phyloP scores from a whole-genome alignment of 2,113 vertebrate genomes.

The Plotosus lineatus region DNA sequence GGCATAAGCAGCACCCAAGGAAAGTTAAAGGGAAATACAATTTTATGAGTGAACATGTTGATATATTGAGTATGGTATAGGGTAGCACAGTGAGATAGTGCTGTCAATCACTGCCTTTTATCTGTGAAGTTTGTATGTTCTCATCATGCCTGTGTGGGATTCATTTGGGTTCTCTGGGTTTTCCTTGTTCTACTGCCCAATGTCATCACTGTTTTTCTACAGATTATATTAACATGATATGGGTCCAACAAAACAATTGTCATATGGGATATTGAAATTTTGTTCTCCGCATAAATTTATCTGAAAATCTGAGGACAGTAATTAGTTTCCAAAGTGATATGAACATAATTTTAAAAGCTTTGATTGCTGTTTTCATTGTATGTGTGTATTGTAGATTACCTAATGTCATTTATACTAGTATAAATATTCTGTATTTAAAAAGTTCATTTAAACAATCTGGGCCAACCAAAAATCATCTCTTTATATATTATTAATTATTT shows the following conservation, averaged over 20 bases:
- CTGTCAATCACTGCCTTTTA: no score
- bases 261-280: neutral
- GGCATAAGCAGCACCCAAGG: neutral
- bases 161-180: no score
- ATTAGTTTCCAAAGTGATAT: neutral
- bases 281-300: neutral
- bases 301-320: neutral
- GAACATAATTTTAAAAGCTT: neutral
- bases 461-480: no score
- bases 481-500: no score
- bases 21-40: neutral
- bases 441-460: no score
- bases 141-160: no score
- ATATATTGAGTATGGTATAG: neutral
- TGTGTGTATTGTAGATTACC: no score
- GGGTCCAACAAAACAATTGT: neutral
- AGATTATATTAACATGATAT: neutral
- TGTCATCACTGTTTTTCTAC: neutral
- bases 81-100: no score
- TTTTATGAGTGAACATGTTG: neutral
- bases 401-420: no score
- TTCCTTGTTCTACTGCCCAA: no score
- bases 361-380: neutral
- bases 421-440: no score
- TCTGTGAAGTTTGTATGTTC: no score